Evolutionary conservation across 2,797 vertebrate genomes (phyloP), one percentile per base, ranked within the genome.

Genomic region (Manis javanica): DNA sequence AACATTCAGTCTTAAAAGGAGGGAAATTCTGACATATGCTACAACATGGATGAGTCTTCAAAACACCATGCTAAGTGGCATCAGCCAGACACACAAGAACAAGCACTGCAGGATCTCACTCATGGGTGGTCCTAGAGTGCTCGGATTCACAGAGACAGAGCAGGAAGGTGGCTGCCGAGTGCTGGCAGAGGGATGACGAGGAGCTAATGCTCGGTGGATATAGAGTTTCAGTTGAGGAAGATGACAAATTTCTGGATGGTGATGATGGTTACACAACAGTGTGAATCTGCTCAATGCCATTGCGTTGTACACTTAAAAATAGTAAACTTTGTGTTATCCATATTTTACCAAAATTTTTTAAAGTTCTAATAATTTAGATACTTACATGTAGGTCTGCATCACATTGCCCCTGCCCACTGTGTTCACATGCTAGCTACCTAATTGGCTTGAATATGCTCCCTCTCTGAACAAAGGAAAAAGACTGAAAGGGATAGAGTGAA

Each of bases 341-440:
- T 53, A 79, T 63, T 75, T 75, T 74, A 39, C 12, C 61, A 87
- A 39, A 77, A 74, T 18, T 21, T 37, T 34, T 2, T 19, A 86
- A 94, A 8, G 23, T 68, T 82, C 46, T 82, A 83, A 89, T 61
- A 75, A 16, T 7, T 68, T 10, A 72, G 68, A 7, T 10, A 26
- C 31, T 29, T 61, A 19, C 19, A 18, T 1, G 8, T 4, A 2
- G 34, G 3, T 37, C 16, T 12, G 2, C 7, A 7, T 46, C 4
- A 29, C 57, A 18, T 0, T 9, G 39, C 2, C 24, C 63, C 55
- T 87, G 57, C 61, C 34, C 7, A n/a, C 29, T 4, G 37, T 6
- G 18, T 37, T 68, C n/a, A 4, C 7, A 1, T 11, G 3, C 68
- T 0, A 71, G 29, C 24, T 49, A 24, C 23, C 51, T 29, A 42